Evolutionary conservation across 2,797 vertebrate genomes (phyloP).

Genomic region (Astyanax mexicanus): DNA sequence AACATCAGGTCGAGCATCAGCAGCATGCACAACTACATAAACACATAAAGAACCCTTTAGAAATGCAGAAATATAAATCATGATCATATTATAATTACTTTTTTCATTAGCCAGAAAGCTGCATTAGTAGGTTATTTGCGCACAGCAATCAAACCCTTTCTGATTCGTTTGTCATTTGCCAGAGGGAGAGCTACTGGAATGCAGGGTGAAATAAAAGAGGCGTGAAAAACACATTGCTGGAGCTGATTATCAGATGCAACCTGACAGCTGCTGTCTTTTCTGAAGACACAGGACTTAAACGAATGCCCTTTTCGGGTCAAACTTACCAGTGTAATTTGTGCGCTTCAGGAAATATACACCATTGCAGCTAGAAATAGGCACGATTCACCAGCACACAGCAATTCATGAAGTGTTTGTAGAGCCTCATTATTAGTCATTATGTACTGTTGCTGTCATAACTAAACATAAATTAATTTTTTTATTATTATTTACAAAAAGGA

Average conservation of each 20-base stretch:
- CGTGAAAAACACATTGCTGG: conserved; percentile 61
- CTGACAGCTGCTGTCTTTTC: conserved; percentile 62
- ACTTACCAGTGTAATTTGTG: conserved; percentile 59
- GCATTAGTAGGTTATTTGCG: conserved; percentile 55
- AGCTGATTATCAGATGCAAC: conserved; percentile 57
- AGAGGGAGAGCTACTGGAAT: conserved; percentile 57
- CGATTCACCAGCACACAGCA: not conserved
- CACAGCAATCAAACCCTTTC: conserved; percentile 58
- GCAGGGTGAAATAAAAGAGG: conserved; percentile 57
- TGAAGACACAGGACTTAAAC: conserved; percentile 55
- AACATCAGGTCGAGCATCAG: too few relatives aligned
- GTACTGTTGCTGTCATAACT: not conserved
- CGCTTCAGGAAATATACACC: conserved; percentile 21
- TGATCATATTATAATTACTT: too few relatives aligned
- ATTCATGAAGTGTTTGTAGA: not conserved
- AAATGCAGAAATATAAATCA: too few relatives aligned
- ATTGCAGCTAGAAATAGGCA: conserved; percentile 3
- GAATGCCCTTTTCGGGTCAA: conserved; percentile 61
- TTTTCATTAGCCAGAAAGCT: conserved; percentile 38
- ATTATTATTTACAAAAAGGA: not conserved
- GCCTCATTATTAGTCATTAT: not conserved
- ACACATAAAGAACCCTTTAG: too few relatives aligned
- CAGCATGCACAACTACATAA: too few relatives aligned
- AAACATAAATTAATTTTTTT: not conserved
- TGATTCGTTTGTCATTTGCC: conserved; percentile 64